Base-by-base conservation (phyloP, 2,888 invertebrate genomes). In the Erebia epiphron region DNA sequence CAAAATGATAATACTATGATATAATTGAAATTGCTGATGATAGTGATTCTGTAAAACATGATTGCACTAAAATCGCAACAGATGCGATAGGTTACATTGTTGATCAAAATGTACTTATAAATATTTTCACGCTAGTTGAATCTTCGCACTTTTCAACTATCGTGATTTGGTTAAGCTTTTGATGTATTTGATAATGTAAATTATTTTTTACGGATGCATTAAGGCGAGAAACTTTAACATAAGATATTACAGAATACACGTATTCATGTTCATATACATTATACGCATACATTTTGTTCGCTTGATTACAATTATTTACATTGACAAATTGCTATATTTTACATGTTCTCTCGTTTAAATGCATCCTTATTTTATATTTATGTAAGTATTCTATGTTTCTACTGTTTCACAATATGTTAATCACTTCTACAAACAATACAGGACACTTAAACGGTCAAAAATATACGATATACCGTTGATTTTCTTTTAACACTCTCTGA, bases 131-230 rank as follows among this genome's bases (percentile, higher is more conserved):
- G 18, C 18, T 16, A 61, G 16, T 61, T 61, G 61, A 18, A 61
- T 16, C 41, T 16, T 16, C 41, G 13, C 14, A 60, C 5, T 16
- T 50, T 49, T 63, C 21, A 49, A 50, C 49, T 14, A 26, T 72
- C 43, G 52, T 41, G 13, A 65, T 58, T 14, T 58, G 63, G 69
- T 72, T 50, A 69, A 57, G 76, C 75, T 76, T 77, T 76, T 65
- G 73, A 68, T 77, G 75, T 77, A 57, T 68, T 70, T 73, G 63
- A 70, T 68, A 67, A 67, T 64, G 26, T 49, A 49, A 69, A 62
- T 63, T 54, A 43, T 61, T 43, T 60, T 35, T 13, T 35, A 57
- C 9, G n/a, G 73, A 70, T 74, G 74, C 73, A 74, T 73, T 73
- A 70, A 69, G 63, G 18, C 74, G 74, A 73, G 73, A 54, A 60